phyloP scores from a whole-genome alignment of 2,888 invertebrate species.

The Drosophila gaucha region DNA sequence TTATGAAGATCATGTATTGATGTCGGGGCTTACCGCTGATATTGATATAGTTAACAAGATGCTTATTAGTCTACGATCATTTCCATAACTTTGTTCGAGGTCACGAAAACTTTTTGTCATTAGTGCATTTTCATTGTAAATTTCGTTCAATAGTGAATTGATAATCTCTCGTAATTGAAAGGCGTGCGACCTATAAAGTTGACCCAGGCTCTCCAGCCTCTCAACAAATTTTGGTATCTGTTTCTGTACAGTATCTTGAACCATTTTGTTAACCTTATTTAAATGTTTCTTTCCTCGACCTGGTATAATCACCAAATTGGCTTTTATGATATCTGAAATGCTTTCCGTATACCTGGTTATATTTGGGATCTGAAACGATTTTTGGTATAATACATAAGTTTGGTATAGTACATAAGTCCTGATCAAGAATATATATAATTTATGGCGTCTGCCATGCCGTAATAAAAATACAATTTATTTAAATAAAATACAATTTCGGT shows the following conservation, averaged over 20 bases:
- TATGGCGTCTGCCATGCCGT: too few species aligned
- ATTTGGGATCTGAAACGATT: conserved; percentile 22
- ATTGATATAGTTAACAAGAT: conserved; percentile 89
- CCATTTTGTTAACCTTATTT: background rate
- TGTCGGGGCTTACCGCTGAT: conserved; percentile 86
- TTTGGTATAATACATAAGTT: too few species aligned
- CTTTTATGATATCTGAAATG: conserved; percentile 1
- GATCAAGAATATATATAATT: too few species aligned
- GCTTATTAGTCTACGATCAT: conserved; percentile 82
- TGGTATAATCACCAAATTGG: background rate
- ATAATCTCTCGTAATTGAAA: background rate
- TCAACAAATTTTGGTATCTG: background rate
- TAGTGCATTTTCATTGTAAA: conserved; percentile 6
- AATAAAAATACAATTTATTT: too few species aligned
- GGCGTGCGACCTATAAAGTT: background rate
- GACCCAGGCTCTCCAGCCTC: background rate
- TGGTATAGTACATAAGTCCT: too few species aligned
- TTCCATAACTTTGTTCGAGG: conserved; percentile 12
- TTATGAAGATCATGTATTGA: background rate
- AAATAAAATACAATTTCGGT: too few species aligned
- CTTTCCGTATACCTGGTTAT: background rate
- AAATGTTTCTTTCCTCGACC: background rate
- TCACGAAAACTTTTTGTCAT: conserved; percentile 15
- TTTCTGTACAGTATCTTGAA: background rate
- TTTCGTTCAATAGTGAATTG: conserved; percentile 2